Evolutionary conservation across 2,113 vertebrate genomes (phyloP).

Genomic region (Tauraco erythrolophus): DNA sequence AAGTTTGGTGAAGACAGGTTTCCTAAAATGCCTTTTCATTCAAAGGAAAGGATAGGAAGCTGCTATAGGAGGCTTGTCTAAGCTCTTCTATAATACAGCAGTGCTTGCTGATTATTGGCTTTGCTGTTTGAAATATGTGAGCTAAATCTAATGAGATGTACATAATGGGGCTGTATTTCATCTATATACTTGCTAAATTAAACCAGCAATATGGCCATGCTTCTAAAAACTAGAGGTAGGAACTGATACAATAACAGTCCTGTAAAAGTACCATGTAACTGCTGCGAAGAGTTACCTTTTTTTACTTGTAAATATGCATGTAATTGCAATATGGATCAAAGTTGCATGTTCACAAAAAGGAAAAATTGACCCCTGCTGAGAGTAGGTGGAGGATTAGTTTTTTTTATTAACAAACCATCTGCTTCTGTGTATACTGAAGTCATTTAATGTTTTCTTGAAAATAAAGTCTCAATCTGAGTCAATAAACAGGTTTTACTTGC

Average conservation of each 20-base stretch:
- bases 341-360: conserved; percentile 15
- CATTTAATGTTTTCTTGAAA: conserved; percentile 16
- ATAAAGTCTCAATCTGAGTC: not conserved
- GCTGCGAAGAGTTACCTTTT: not conserved
- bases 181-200: not conserved
- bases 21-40: not conserved
- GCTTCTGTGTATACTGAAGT: conserved; percentile 10
- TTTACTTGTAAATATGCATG: not conserved
- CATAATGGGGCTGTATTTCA: conserved; percentile 8
- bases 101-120: not conserved
- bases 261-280: not conserved
- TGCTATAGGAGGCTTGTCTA: not conserved
- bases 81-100: not conserved
- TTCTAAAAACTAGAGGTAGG: conserved; percentile 16
- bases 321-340: not conserved
- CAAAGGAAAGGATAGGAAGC: not conserved
- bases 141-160: not conserved
- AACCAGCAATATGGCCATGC: not conserved
- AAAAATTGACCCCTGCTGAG: conserved; percentile 15
- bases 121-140: not conserved
- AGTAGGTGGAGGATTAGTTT: not conserved
- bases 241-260: not conserved
- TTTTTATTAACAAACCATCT: conserved; percentile 31
- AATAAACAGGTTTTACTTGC: not conserved
- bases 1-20: not conserved